These are phyloP conservation scores for Meta bourneti DNA, from an alignment of 2,888 invertebrate genomes.

Conservation along the genomic window DNA sequence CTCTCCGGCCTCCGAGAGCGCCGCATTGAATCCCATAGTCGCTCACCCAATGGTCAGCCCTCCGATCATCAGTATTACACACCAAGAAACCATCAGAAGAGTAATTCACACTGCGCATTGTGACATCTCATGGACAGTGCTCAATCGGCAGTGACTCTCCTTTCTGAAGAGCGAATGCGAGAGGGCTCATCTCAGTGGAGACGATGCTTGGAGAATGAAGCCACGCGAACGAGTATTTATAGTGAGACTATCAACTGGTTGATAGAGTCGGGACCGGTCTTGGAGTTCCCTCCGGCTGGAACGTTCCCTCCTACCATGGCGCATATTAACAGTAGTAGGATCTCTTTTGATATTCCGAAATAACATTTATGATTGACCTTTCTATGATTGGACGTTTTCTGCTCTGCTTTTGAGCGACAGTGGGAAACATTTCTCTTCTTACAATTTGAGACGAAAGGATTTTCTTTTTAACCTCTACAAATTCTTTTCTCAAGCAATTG, in stretches of 20 bases:
- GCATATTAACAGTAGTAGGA: conserved; percentile 35
- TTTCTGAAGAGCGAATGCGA: conserved; percentile 14
- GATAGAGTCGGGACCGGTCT: conserved; percentile 64
- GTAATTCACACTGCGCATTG: conserved; percentile 6
- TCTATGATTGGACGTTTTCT: too few species aligned
- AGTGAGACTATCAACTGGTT: conserved; percentile 60
- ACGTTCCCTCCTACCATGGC: neutral
- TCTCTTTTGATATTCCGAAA: too few species aligned
- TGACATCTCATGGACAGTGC: conserved; percentile 16
- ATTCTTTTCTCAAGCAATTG: too few species aligned
- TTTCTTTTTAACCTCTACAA: too few species aligned
- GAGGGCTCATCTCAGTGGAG: conserved; percentile 42
- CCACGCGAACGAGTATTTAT: conserved; percentile 60
- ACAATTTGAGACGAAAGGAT: too few species aligned
- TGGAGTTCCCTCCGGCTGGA: conserved; percentile 35
- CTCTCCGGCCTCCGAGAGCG: conserved; percentile 69
- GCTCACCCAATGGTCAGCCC: conserved; percentile 13
- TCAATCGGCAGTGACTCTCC: conserved; percentile 6
- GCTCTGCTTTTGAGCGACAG: too few species aligned
- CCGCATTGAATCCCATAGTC: conserved; percentile 71
- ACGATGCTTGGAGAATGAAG: conserved; percentile 50
- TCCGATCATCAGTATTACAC: neutral
- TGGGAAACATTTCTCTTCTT: too few species aligned
- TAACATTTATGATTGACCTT: too few species aligned
- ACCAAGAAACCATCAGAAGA: neutral